Base-by-base conservation (phyloP, 2,113 vertebrate species). In the Emydura subglobosa region DNA sequence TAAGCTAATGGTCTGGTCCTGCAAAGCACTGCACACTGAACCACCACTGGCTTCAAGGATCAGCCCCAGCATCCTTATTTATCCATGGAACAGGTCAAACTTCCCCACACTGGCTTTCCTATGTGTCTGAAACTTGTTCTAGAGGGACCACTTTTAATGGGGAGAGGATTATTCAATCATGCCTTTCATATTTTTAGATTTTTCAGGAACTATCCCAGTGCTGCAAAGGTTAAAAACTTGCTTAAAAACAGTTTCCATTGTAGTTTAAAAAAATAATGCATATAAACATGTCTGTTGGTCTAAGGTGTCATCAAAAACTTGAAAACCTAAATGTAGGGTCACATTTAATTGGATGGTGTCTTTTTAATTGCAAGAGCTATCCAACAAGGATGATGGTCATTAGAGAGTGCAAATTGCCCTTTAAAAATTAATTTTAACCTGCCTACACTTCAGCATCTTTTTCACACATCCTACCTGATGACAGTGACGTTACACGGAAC, bases 401-500 rank as follows among this genome's bases (percentile, higher is more conserved):
- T 84, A 86, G 54, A 86, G 17, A 49, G 55, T 49, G 42, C 25
- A 14, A 47, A 19, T 57, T 94, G 91, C 88, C 86, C 94, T 96
- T 96, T 87, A 92, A 83, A 22, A 49, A 89, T 87, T 39, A 93
- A 83, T n/a, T 34, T 82, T 34, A 93, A 93, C 85, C 96, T 97
- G 91, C 76, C 78, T 68, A 90, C 91, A 92, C 82, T 81, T 80
- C 39, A 96, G 82, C 51, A 79, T 83, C 19, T 59, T 86, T 94
- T 97, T 94, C 88, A 85, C 91, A 97, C 96, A 95, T 97, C 97
- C 95, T 97, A 98, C 95, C 95, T 94, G 39, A 25, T 2, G 2
- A 61, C 81, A 42, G 21, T 97, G 97, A 97, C 97, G 96, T 90
- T 92, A 94, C 85, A 91, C 89, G 96, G 95, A 97, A 97, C 89